phyloP scores from a whole-genome alignment of 2,888 invertebrate species.

The Beris morrisii region DNA sequence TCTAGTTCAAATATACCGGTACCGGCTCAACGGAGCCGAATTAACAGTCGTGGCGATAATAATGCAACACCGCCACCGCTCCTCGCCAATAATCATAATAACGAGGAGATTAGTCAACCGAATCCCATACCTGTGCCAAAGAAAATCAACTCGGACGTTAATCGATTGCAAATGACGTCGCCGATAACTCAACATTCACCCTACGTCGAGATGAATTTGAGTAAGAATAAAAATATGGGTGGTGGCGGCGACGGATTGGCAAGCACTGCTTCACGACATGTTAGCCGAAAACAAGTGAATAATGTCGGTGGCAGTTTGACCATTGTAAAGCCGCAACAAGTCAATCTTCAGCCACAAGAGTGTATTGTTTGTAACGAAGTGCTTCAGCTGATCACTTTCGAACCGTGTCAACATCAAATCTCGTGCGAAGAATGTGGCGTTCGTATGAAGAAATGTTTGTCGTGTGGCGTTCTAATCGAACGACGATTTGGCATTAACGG shows the following conservation, averaged over 20 bases:
- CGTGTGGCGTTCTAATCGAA: slow-evolving; percentile 65
- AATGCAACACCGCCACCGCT: slow-evolving; percentile 39
- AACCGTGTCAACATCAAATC: slow-evolving; percentile 74
- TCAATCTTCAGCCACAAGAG: slow-evolving; percentile 57
- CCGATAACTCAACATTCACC: slow-evolving; percentile 33
- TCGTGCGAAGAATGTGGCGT: slow-evolving; percentile 75
- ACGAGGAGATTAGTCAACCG: slow-evolving; percentile 17
- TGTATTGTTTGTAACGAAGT: slow-evolving; percentile 74
- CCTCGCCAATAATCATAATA: slow-evolving; percentile 31
- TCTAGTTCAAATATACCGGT: neutral
- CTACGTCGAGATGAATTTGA: slow-evolving; percentile 43
- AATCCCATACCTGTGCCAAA: slow-evolving; percentile 41
- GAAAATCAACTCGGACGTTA: slow-evolving; percentile 47
- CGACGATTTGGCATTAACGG: slow-evolving; percentile 61
- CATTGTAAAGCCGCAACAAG: slow-evolving; percentile 21
- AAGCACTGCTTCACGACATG: slow-evolving; percentile 35
- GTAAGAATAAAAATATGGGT: slow-evolving; percentile 34
- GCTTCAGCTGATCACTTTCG: slow-evolving; percentile 65
- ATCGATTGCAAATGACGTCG: slow-evolving; percentile 23
- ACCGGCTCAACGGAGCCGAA: slow-evolving; percentile 14
- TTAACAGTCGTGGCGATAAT: slow-evolving; percentile 29
- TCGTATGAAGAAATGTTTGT: slow-evolving; percentile 76
- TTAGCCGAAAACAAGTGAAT: slow-evolving; percentile 39
- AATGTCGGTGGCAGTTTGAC: slow-evolving; percentile 25
- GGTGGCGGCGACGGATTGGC: slow-evolving; percentile 29